Evolutionary conservation across 2,888 invertebrate genomes (phyloP), one percentile per base, ranked within the genome.

Genomic region (Pachymerium ferrugineum): DNA sequence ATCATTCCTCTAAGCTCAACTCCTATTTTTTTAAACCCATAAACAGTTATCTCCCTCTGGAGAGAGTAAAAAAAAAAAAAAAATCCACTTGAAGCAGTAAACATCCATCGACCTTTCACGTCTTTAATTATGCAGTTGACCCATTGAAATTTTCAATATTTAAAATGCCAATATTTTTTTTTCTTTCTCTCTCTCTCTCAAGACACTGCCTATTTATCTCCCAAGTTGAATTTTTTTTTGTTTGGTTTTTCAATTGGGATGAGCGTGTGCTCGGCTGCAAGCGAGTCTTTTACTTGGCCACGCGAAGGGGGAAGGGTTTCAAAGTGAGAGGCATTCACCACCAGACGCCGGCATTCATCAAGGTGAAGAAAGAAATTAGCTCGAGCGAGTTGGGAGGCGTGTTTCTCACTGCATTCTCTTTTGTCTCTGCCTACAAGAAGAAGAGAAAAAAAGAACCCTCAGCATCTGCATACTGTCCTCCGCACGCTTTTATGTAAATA

Each of bases 271-370:
- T 47, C 22, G 47, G 47, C 47, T 47, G 47, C 47, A 47, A 47
- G 47, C 47, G n/a, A 16, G 47, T 47, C 47, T 47, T 47, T n/a
- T 47, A 22, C 47, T 47, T 47, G 47, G 47, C 47, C 47, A 47
- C 47, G 47, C 47, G 47, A 47, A 2, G 47, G 47, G 47, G 38
- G 47, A 47, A 47, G 47, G 47, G 47, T 5, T 47, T 47, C 22
- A 47, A 47, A 47, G 47, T 47, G 47, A 47, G 47, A 47, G 47
- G 19, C 47, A 47, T 47, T 47, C 47, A 47, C 47, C 47, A 47
- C 47, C 47, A 47, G 47, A 47, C 47, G 47, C 47, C 47, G 47
- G 47, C 47, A 47, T 47, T 47, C 47, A 47, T 47, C 47, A 47
- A 47, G 47, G 47, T 47, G 47, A 47, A 47, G 47, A 47, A 47